These are phyloP conservation scores for Drosophila pseudotakahashii DNA, from an alignment of 2,888 invertebrate genomes.

Conservation along the genomic window DNA sequence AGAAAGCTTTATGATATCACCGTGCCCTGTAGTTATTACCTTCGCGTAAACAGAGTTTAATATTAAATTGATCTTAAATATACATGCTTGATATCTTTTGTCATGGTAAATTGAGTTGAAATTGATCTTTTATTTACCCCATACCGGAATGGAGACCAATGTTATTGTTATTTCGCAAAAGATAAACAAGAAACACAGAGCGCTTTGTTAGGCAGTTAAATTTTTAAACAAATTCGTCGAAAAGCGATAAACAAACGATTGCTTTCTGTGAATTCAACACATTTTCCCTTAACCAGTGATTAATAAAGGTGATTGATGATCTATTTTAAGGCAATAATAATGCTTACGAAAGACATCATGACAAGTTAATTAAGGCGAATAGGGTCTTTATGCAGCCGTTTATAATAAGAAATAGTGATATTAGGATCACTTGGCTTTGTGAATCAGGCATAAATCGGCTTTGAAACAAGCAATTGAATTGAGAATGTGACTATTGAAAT, in stretches of 20 bases:
- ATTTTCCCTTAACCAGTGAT: not conserved
- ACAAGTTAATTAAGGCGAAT: not conserved
- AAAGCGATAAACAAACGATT: not conserved
- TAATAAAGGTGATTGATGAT: not conserved
- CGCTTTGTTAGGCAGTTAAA: not conserved
- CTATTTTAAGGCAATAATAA: not conserved
- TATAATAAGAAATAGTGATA: not conserved
- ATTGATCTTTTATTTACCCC: not conserved
- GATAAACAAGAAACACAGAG: not conserved
- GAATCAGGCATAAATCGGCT: not conserved
- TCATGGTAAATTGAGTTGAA: not conserved
- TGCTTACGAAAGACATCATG: too few species aligned
- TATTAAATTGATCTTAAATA: too few species aligned
- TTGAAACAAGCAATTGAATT: not conserved
- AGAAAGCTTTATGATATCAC: not conserved
- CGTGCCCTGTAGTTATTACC: not conserved
- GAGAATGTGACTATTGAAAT: not conserved
- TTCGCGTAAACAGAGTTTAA: conserved; percentile 17
- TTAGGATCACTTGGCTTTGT: not conserved
- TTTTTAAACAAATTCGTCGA: not conserved
- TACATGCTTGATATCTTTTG: not conserved
- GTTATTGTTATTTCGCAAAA: not conserved
- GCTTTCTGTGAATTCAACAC: not conserved
- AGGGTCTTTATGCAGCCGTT: too few species aligned
- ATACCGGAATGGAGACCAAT: too few species aligned